Base-by-base conservation (phyloP, 1,140 invertebrate genomes). In the Heliconius melpomene region DNA sequence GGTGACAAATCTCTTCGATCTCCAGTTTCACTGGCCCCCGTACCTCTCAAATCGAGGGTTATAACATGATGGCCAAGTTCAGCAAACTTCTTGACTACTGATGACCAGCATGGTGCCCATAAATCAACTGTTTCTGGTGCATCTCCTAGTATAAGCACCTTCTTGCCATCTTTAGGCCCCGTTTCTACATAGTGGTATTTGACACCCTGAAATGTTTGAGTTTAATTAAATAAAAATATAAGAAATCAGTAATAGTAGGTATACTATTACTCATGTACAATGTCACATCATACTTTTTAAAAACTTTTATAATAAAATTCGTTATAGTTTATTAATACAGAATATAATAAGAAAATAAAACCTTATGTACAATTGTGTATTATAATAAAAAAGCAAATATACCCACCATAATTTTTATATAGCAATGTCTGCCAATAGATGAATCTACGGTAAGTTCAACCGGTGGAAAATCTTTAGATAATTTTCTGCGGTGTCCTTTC, bases 131-230 rank as follows among this genome's bases (percentile, higher is more conserved):
- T 83, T 18, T 93, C 91, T n/a, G 93, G 93, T 18, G 93, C 91
- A 82, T 94, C 91, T 9, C 90, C 88, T 6, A 94, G 84, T 23
- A 94, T 89, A 11, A 94, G 78, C 0, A 93, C 83, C 50, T 86
- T 79, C 60, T 88, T 85, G 3, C 91, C 91, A 38, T 79, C 76
- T 76, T 90, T 90, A 50, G 91, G 90, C 0, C 93, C 93, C 8
- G 90, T 91, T 83, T 92, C 88, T 32, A 93, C 89, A 83, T 94
- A 94, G 75, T 94, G 93, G 72, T 94, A 94, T 87, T 94, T 94
- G 18, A 93, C 91, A 26, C 90, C 93, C 93, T 94, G 83, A 36
- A 91, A 91, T 50, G 60, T 38, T 78, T 26, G 74, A 74, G 18
- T 54, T 52, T 36, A 78, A 52, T 72, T 74, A 73, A 74, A 81